Evolutionary conservation across 2,888 invertebrate species (phyloP).

Genomic region (Lathronympha strigana): DNA sequence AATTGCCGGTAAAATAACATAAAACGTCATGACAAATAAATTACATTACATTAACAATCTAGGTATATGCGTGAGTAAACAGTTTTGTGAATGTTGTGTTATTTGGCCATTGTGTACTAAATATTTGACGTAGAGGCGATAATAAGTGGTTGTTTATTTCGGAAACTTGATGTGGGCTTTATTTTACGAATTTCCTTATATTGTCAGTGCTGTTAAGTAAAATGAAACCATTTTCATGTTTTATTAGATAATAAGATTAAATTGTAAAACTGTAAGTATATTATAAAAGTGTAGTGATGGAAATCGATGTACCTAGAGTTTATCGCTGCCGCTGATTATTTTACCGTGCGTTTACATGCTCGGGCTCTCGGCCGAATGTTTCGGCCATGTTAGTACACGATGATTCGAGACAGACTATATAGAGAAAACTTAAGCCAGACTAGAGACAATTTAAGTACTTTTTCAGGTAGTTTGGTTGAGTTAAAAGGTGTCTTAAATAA

Average conservation of each 20-base stretch:
- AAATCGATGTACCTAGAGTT: conserved; percentile 1
- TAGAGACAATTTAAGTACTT: too few relatives aligned
- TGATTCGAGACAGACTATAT: too few relatives aligned
- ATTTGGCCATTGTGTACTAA: neutral
- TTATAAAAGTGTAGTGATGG: neutral
- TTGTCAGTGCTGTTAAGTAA: conserved; percentile 1
- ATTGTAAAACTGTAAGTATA: neutral
- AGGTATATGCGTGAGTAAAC: neutral
- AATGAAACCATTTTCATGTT: neutral
- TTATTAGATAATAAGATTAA: neutral
- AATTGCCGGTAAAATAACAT: neutral
- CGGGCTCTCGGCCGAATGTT: neutral
- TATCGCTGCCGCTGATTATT: neutral
- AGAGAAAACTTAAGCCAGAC: too few relatives aligned
- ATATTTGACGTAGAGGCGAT: neutral
- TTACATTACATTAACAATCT: too few relatives aligned
- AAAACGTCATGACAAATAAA: neutral
- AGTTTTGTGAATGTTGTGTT: neutral
- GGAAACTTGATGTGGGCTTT: neutral
- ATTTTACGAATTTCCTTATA: too few relatives aligned
- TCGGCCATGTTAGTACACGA: neutral
- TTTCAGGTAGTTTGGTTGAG: too few relatives aligned
- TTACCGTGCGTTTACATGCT: neutral
- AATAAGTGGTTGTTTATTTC: neutral
- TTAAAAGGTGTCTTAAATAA: too few relatives aligned